phyloP scores from a whole-genome alignment of 1,140 invertebrate genomes.

The Drosophila varians region DNA sequence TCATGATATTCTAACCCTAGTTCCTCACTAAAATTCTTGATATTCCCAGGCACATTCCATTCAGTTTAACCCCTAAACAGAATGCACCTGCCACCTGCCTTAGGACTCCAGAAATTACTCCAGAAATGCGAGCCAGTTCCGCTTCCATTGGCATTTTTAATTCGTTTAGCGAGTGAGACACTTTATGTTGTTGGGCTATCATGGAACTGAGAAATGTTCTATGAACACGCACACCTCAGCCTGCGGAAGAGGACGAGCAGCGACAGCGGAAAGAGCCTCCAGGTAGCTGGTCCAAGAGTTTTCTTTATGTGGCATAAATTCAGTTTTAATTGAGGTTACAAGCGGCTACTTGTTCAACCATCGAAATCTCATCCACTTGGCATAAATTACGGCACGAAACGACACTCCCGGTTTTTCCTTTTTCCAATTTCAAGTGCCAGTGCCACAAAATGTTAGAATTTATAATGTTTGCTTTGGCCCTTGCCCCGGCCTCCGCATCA shows the following conservation, averaged over 20 bases:
- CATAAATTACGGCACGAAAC: conserved; percentile 53
- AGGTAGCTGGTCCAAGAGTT: conserved; percentile 38
- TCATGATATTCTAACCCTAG: background rate
- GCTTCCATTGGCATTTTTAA: conserved; percentile 34
- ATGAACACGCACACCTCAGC: conserved; percentile 57
- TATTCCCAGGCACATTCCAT: background rate
- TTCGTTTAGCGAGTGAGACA: conserved; percentile 50
- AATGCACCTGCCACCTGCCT: conserved; percentile 29
- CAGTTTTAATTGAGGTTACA: conserved; percentile 49
- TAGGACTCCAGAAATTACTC: conserved; percentile 13
- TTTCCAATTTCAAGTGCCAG: conserved; percentile 58
- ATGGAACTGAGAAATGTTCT: conserved; percentile 41
- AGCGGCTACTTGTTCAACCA: conserved; percentile 46
- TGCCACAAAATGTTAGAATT: conserved; percentile 46
- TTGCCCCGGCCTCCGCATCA: conserved; percentile 26
- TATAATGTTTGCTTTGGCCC: conserved; percentile 42
- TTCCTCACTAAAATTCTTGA: background rate
- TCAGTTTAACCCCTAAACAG: conserved; percentile 1
- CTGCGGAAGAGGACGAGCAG: background rate
- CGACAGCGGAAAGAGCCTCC: conserved; percentile 10
- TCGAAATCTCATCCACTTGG: conserved; percentile 47
- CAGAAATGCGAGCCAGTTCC: conserved; percentile 36
- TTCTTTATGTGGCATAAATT: conserved; percentile 55
- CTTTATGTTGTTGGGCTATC: conserved; percentile 53
- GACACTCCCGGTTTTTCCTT: conserved; percentile 17